Base-by-base conservation (phyloP, 2,797 vertebrate species). In the Phoxinus dragarum region DNA sequence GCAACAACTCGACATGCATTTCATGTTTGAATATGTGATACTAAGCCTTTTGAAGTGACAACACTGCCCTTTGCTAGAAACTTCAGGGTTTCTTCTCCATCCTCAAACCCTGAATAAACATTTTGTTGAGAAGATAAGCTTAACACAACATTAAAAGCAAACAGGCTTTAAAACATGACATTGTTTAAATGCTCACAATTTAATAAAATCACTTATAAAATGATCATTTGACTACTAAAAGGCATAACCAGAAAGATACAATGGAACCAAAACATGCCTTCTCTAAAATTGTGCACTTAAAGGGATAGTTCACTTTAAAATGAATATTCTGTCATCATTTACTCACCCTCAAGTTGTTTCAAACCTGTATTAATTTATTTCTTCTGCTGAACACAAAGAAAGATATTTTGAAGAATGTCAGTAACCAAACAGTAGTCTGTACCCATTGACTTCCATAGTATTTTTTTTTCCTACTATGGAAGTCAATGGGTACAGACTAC, bases 281-380 rank as follows among this genome's bases (percentile, higher is more conserved):
- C 72, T 76, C 23, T 67, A 67, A 54, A 68, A 42, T 14, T 2
- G 23, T 38, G 9, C 54, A 72, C 14, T 67, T 89, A 93, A n/a
- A n/a, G n/a, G n/a, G n/a, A n/a, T n/a, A n/a, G n/a, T n/a, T n/a
- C n/a, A n/a, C n/a, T n/a, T n/a, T n/a, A n/a, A n/a, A n/a, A n/a
- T n/a, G n/a, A n/a, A n/a, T n/a, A n/a, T n/a, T n/a, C n/a, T n/a
- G n/a, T n/a, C n/a, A n/a, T n/a, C n/a, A n/a, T n/a, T n/a, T n/a
- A n/a, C n/a, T n/a, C n/a, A n/a, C n/a, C n/a, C n/a, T n/a, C n/a
- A n/a, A n/a, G n/a, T n/a, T n/a, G n/a, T n/a, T n/a, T n/a, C n/a
- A n/a, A n/a, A n/a, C n/a, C n/a, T n/a, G n/a, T n/a, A n/a, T n/a
- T n/a, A n/a, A n/a, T n/a, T n/a, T n/a, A n/a, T n/a, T n/a, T n/a